A percentile compares a stretch with the other conserved stretches of the same genome.
Evolutionary conservation across 1,140 invertebrate genomes (phyloP).

Genomic region (Nephotettix cincticeps): DNA sequence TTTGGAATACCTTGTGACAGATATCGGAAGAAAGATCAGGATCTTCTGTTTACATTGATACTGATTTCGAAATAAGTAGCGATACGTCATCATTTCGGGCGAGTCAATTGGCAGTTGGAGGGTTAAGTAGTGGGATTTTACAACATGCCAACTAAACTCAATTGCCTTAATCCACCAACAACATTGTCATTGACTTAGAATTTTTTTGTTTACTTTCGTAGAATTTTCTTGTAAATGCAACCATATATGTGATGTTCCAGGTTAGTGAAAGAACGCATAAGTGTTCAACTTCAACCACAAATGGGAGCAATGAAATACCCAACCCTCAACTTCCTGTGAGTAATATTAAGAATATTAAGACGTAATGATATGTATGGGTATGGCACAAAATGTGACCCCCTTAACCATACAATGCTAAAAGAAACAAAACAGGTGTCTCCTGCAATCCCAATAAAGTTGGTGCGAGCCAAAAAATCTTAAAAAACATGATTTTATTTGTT

Average conservation of each 20-base stretch:
- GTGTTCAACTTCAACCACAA: conserved; percentile 61
- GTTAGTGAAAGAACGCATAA: conserved; percentile 79
- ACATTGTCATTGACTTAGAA: conserved; percentile 20
- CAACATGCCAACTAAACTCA: too few relatives aligned
- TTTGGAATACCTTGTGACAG: too few relatives aligned
- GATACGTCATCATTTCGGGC: too few relatives aligned
- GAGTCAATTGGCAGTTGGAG: too few relatives aligned
- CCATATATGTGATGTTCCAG: too few relatives aligned
- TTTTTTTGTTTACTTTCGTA: conserved; percentile 9
- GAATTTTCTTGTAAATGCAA: background rate
- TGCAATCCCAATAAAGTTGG: background rate
- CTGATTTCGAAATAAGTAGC: too few relatives aligned
- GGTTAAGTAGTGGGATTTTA: too few relatives aligned
- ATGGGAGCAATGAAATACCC: conserved; percentile 34
- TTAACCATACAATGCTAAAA: too few relatives aligned
- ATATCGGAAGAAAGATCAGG: too few relatives aligned
- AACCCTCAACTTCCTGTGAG: background rate
- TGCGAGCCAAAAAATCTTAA: background rate
- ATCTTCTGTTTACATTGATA: too few relatives aligned
- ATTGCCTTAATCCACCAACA: too few relatives aligned
- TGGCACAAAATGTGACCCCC: background rate
- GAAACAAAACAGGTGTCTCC: background rate
- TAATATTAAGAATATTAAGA: conserved; percentile 26
- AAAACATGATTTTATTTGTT: background rate
- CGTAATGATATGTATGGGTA: background rate